Evolutionary conservation across 30 jellyfish, hydroid and myxozoan genomes (phyloP), one percentile per base, ranked within the genome.

Genomic region (Phacellophora camtschatica): DNA sequence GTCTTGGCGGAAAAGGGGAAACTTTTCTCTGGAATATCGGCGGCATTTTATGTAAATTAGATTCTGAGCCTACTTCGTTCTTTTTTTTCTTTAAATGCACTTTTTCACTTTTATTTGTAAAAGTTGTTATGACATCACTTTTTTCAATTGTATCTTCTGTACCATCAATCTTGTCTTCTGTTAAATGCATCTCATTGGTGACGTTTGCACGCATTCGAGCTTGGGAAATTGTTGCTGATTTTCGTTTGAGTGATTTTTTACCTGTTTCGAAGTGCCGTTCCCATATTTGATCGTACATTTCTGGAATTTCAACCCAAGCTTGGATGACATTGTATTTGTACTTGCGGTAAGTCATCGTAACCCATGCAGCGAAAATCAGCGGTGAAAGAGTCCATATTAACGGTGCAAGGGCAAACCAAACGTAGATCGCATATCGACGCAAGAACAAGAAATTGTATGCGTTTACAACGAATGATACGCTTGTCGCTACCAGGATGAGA

Each of bases 301-400:
- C 91, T 1, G 86, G 86, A 9, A 79, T 79, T 33, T 79, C 91
- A 7, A 79, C 91, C 91, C 91, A 79, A 3, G 91, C 80, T 25
- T 79, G 91, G 11, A 79, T 62, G 27, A 79, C 87, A 6, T 39
- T 37, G 29, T 34, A 33, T 74, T 74, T 74, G 20, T 34, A 39
- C 15, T 74, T 50, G 8, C 62, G 81, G 64, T 74, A 56, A 19
- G 87, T 20, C 59, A 53, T 39, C 66, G 87, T 74, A 16, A 74
- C 87, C 36, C 64, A 50, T 6, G 87, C 87, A 13, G 75, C 83
- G 16, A 51, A 28, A 23, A 74, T 74, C 18, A 74, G 37, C 19
- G 83, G 83, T 42, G 87, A 28, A 11, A 74, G 82, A 4, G 61
- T 51, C 87, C 87, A 74, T 23, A 74, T 31, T 13, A 74, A 37